Conservation (phyloP, 2,888 invertebrate genomes). For the Caenorhabditis imperialis region DNA sequence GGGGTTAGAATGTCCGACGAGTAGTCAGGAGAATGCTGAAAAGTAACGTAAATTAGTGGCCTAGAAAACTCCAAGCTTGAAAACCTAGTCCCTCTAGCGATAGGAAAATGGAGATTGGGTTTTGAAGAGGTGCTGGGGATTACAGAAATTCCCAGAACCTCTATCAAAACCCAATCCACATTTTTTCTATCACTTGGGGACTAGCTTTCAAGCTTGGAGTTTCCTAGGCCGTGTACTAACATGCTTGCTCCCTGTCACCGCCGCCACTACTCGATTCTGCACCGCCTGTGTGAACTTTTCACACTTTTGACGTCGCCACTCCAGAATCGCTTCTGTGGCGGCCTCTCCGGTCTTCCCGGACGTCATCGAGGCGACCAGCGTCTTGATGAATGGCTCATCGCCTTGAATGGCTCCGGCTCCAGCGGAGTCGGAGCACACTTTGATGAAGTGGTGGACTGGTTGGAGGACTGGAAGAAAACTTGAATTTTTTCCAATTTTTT, state of each 20-base stretch:
- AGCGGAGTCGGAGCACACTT: conserved; percentile 66
- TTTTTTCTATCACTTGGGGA: too few species aligned
- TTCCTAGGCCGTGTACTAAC: too few species aligned
- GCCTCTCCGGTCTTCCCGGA: conserved; percentile 27
- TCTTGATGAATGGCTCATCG: conserved; percentile 60
- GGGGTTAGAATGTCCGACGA: conserved; percentile 70
- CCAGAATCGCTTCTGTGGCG: conserved; percentile 10
- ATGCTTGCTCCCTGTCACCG: too few species aligned
- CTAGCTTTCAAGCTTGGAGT: too few species aligned
- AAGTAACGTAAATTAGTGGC: too few species aligned
- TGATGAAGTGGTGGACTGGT: conserved; percentile 63
- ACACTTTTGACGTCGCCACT: conserved; percentile 35
- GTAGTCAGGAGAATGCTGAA: conserved; percentile 48
- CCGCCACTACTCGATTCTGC: conserved; percentile 24
- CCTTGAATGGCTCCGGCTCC: conserved; percentile 56
- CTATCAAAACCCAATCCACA: too few species aligned
- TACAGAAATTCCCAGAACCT: too few species aligned
- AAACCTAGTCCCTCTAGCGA: too few species aligned
- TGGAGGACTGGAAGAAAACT: conserved; percentile 49
- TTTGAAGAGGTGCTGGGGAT: too few species aligned
- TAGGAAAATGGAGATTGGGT: too few species aligned
- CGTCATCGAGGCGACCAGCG: conserved; percentile 57
- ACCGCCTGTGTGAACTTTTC: conserved; percentile 41
- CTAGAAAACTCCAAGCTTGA: too few species aligned
- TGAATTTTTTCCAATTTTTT: neutral